Percentiles rank a stretch among this genome's conserved stretches.
Evolutionary conservation across 2,888 invertebrate species (phyloP).

Genomic region (Terebella lapidaria): DNA sequence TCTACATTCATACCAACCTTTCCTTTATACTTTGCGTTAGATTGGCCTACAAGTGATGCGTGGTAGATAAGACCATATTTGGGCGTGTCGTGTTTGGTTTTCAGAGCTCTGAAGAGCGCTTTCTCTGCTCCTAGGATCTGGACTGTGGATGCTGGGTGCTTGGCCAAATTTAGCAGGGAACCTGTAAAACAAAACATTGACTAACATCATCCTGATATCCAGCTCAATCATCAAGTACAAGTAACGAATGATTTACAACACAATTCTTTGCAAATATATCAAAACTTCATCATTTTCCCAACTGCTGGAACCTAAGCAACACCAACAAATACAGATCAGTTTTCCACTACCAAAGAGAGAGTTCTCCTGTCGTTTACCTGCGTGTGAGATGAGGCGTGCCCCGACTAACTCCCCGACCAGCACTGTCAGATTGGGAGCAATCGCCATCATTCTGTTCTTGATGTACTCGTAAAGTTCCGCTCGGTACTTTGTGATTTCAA

Average conservation of each 20-base stretch:
- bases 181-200: conserved; percentile 50
- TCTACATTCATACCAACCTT: conserved; percentile 53
- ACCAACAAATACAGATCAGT: too few species aligned
- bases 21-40: conserved; percentile 86
- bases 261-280: too few species aligned
- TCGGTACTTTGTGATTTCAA: conserved; percentile 86
- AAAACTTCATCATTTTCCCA: too few species aligned
- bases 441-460: conserved; percentile 94
- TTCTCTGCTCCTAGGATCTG: conserved; percentile 99
- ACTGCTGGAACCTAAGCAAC: too few species aligned
- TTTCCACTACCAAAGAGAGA: too few species aligned
- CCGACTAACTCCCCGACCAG: conserved; percentile 96
- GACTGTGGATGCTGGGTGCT: conserved; percentile 95
- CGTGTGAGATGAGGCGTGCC: conserved; percentile 91
- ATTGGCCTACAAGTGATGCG: conserved; percentile 84
- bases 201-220: background rate
- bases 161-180: conserved; percentile 90
- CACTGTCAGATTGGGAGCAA: conserved; percentile 94
- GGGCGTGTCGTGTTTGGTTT: conserved; percentile 95
- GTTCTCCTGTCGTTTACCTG: conserved; percentile 68
- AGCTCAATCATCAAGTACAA: background rate
- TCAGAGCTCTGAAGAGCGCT: conserved; percentile 91
- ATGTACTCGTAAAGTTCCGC: conserved; percentile 86
- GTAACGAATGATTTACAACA: background rate
- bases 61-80: conserved; percentile 99